Percentiles rank a stretch among this genome's conserved stretches.
Conservation (phyloP, 2,797 vertebrate species). For the Decapterus maruadsi region DNA sequence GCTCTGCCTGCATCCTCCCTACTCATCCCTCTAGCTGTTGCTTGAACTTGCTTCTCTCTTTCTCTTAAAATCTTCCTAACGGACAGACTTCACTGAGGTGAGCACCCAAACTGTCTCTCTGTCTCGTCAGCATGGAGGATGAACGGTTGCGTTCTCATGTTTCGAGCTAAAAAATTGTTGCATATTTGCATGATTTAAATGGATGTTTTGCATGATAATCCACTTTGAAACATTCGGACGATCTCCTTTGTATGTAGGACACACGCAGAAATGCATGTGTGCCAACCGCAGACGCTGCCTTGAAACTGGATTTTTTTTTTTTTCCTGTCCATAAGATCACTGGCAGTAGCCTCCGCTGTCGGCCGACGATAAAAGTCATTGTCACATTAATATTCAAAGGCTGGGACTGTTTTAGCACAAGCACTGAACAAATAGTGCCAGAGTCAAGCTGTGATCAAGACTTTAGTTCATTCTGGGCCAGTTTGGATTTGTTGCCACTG, state of each 20-base stretch:
- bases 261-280: background rate
- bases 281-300: background rate
- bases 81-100: slow-evolving; percentile 98
- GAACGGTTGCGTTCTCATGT: slow-evolving; percentile 4
- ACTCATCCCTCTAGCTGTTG: slow-evolving; percentile 80
- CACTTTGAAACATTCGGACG: slow-evolving; percentile 6
- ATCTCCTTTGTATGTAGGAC: background rate
- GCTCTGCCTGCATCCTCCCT: slow-evolving; percentile 64
- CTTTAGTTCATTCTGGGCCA: slow-evolving; percentile 63
- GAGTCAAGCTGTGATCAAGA: slow-evolving; percentile 76
- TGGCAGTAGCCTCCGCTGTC: slow-evolving; percentile 52
- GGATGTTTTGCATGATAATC: slow-evolving; percentile 45
- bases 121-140: slow-evolving; percentile 44
- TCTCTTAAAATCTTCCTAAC: slow-evolving; percentile 88
- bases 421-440: slow-evolving; percentile 73
- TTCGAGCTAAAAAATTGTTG: background rate
- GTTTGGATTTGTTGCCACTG: slow-evolving; percentile 60
- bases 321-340: slow-evolving; percentile 44
- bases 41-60: slow-evolving; percentile 87
- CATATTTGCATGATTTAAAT: slow-evolving; percentile 27
- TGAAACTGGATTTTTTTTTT: slow-evolving; percentile 40
- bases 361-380: slow-evolving; percentile 67
- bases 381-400: slow-evolving; percentile 77
- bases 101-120: slow-evolving; percentile 75
- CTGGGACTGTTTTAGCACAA: slow-evolving; percentile 55